Conservation (phyloP, 2,888 invertebrate species). For the Terebella lapidaria region DNA sequence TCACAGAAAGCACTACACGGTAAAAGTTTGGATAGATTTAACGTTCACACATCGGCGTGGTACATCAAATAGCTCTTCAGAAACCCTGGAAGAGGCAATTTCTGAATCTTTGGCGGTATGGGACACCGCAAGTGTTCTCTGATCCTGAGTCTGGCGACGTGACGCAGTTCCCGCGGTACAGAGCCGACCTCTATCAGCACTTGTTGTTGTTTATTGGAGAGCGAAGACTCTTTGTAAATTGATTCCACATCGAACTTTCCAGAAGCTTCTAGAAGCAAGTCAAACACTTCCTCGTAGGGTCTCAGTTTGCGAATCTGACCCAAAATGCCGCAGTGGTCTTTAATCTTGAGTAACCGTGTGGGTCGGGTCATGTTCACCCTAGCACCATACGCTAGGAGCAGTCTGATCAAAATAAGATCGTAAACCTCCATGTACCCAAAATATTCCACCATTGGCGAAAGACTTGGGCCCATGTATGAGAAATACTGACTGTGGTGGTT, state of each 20-base stretch:
- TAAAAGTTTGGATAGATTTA: no score
- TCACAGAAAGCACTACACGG: no score
- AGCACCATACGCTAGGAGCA: slow-evolving; percentile 73
- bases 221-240: slow-evolving; percentile 8
- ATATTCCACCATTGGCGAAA: slow-evolving; percentile 78
- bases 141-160: slow-evolving; percentile 6
- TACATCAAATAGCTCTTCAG: slow-evolving; percentile 5
- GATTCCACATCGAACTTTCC: slow-evolving; percentile 9
- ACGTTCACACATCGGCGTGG: no score
- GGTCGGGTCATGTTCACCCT: slow-evolving; percentile 39
- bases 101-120: neutral
- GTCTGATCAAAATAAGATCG: slow-evolving; percentile 63
- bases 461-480: slow-evolving; percentile 60
- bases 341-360: slow-evolving; percentile 56
- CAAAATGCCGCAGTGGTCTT: slow-evolving; percentile 18
- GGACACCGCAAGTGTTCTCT: slow-evolving; percentile 1
- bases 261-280: slow-evolving; percentile 13
- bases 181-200: slow-evolving; percentile 2
- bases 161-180: slow-evolving; percentile 6
- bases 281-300: slow-evolving; percentile 14
- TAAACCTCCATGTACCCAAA: slow-evolving; percentile 68
- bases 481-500: slow-evolving; percentile 57
- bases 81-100: slow-evolving; percentile 5
- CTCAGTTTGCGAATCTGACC: slow-evolving; percentile 15
- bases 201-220: slow-evolving; percentile 13